A percentile compares a stretch with the other conserved stretches of the same genome.
Evolutionary conservation across 2,888 invertebrate genomes (phyloP).

Genomic region (Cactoblastis cactorum): DNA sequence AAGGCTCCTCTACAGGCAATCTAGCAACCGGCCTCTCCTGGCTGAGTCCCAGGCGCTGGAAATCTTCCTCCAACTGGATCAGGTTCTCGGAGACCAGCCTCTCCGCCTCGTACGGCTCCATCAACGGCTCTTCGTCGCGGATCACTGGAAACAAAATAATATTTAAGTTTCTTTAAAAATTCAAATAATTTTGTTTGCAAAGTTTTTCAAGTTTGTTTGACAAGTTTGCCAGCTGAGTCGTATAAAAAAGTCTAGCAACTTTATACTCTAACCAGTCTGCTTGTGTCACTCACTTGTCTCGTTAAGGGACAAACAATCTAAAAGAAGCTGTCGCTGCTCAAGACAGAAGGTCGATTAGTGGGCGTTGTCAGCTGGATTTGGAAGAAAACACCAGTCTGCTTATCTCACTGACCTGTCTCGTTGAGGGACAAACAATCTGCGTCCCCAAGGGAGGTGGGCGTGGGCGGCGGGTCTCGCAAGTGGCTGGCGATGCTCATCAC

Average conservation of each 20-base stretch:
- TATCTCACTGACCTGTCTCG: constrained; percentile 45
- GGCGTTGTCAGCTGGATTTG: too few relatives aligned
- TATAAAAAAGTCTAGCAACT: too few relatives aligned
- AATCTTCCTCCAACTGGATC: constrained; percentile 83
- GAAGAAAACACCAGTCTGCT: too few relatives aligned
- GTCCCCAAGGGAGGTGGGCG: constrained; percentile 66
- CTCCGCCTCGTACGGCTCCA: constrained; percentile 79
- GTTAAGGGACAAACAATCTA: too few relatives aligned
- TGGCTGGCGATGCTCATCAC: constrained; percentile 85
- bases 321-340: too few relatives aligned
- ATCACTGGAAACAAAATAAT: constrained; percentile 38
- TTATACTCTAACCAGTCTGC: too few relatives aligned
- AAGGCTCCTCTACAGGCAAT: constrained; percentile 53
- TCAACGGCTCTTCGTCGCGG: constrained; percentile 70
- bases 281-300: too few relatives aligned
- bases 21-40: constrained; percentile 55
- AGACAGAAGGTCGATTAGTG: too few relatives aligned
- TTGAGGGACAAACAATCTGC: constrained; percentile 64
- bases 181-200: too few relatives aligned
- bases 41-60: constrained; percentile 59
- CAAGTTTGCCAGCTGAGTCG: too few relatives aligned
- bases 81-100: constrained; percentile 83
- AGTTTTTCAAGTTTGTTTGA: too few relatives aligned
- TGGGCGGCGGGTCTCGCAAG: constrained; percentile 65
- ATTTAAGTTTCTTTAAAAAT: too few relatives aligned